Evolutionary conservation across 1,140 invertebrate species (phyloP).

Genomic region (Formica selysi): DNA sequence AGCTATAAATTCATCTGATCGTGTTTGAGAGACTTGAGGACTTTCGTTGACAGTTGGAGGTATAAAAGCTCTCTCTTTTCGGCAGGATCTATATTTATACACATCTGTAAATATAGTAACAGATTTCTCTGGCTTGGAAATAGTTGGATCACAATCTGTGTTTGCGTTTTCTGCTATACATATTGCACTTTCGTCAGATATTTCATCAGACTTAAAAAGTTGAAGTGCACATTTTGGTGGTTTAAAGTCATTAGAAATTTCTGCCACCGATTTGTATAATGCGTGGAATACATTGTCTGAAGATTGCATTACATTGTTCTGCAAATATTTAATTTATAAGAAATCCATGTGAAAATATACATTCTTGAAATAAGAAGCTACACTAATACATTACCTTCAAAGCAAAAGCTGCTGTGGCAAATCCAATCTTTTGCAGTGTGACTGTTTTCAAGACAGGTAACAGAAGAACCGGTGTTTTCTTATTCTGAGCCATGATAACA

Average conservation of each 20-base stretch:
- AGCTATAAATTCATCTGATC: slow-evolving; percentile 72
- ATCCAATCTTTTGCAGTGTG: slow-evolving; percentile 77
- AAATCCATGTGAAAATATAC: slow-evolving; percentile 14
- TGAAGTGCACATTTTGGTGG: slow-evolving; percentile 39
- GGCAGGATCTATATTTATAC: slow-evolving; percentile 77
- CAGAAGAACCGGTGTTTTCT: slow-evolving; percentile 80
- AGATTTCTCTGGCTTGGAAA: slow-evolving; percentile 30
- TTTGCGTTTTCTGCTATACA: slow-evolving; percentile 31
- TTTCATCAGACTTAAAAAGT: slow-evolving; percentile 39
- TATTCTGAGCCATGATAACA: slow-evolving; percentile 80
- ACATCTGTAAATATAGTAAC: slow-evolving; percentile 69
- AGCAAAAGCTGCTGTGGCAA: slow-evolving; percentile 78
- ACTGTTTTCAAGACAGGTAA: slow-evolving; percentile 78
- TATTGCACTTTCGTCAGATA: background rate
- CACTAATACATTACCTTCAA: slow-evolving; percentile 78
- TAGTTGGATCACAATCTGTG: background rate
- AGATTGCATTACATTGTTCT: slow-evolving; percentile 67
- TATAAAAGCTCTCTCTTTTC: slow-evolving; percentile 77
- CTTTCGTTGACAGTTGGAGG: slow-evolving; percentile 57
- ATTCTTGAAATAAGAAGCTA: background rate
- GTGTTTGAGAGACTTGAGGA: slow-evolving; percentile 25
- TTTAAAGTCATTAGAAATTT: slow-evolving; percentile 64
- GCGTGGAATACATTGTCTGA: slow-evolving; percentile 71
- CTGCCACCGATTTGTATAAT: slow-evolving; percentile 70
- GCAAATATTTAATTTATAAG: slow-evolving; percentile 1